Conservation (phyloP, 1,140 invertebrate genomes). For the Brachionus manjavacas region DNA sequence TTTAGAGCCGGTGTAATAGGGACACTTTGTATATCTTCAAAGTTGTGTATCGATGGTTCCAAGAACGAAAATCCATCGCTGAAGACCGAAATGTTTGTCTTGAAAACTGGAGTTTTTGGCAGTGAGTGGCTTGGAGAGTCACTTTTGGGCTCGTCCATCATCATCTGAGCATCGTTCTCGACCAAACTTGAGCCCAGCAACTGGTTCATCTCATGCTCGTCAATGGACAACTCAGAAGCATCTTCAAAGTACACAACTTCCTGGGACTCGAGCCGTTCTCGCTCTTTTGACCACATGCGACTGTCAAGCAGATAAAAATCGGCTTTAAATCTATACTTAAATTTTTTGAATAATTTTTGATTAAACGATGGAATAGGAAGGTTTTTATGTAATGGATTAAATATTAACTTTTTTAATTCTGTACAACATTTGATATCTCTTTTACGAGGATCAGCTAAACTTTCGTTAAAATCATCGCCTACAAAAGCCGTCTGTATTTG, state of each 20-base stretch:
- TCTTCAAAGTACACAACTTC: not conserved
- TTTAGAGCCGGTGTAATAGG: not conserved
- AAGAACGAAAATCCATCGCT: not conserved
- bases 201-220: not conserved
- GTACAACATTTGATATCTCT: not conserved
- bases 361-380: not conserved
- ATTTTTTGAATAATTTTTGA: not conserved
- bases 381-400: not conserved
- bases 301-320: not conserved
- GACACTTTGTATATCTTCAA: conserved; percentile 8
- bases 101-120: not conserved
- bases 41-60: not conserved
- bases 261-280: not conserved
- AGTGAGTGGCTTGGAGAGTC: not conserved
- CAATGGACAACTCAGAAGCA: not conserved
- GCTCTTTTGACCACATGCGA: not conserved
- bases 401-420: not conserved
- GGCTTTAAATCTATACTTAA: not conserved
- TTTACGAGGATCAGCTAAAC: not conserved
- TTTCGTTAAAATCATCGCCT: not conserved
- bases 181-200: not conserved
- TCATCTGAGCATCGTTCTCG: not conserved
- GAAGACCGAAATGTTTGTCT: not conserved
- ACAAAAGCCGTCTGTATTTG: not conserved
- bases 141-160: not conserved